Conservation (phyloP, 53 echinoderm and acorn worm species). For the Paelopatides confundens region DNA sequence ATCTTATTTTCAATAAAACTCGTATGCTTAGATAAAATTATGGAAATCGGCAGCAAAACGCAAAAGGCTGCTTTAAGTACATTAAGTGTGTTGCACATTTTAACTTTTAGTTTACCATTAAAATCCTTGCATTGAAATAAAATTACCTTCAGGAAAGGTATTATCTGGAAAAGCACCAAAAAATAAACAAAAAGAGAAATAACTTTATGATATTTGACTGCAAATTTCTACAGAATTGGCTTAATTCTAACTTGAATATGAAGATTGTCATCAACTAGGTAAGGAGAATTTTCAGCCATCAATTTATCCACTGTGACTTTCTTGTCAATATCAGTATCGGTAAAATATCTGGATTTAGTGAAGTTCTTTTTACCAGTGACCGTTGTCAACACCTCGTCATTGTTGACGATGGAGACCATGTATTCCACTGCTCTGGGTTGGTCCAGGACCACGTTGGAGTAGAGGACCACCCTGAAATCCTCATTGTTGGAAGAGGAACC, state of each 20-base stretch:
- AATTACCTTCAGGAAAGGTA: background rate
- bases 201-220: background rate
- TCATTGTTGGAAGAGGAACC: slow-evolving; percentile 94
- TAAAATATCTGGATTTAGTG: slow-evolving; percentile 89
- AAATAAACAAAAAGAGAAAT: background rate
- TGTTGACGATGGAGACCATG: slow-evolving; percentile 92
- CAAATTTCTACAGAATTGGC: slow-evolving; percentile 71
- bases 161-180: background rate
- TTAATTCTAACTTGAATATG: slow-evolving; percentile 87
- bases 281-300: slow-evolving; percentile 61
- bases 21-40: no score
- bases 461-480: slow-evolving; percentile 92
- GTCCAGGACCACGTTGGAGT: slow-evolving; percentile 96
- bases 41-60: no score
- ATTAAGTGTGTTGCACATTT: no score
- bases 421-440: slow-evolving; percentile 93
- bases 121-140: background rate
- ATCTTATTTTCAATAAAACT: no score
- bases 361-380: slow-evolving; percentile 96
- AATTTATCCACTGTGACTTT: slow-evolving; percentile 89
- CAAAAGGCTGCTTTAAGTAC: no score
- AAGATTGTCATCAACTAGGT: slow-evolving; percentile 91
- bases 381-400: slow-evolving; percentile 70
- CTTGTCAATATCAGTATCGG: slow-evolving; percentile 97
- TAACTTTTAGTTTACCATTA: no score